phyloP scores from a whole-genome alignment of 1,140 invertebrate species.

The Pentalonia nigronervosa region DNA sequence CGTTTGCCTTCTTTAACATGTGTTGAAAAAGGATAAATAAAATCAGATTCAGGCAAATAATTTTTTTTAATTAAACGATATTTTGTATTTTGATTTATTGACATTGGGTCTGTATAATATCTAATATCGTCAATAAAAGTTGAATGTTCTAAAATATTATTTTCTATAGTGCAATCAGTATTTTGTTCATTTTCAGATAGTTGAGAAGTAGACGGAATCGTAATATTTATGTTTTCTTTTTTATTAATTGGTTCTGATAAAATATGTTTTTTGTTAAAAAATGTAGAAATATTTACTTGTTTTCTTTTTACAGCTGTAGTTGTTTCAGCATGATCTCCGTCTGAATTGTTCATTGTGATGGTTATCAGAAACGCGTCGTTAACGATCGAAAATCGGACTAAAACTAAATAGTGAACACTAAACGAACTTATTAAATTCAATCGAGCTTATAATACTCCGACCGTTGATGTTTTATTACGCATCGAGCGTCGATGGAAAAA shows the following conservation, averaged over 20 bases:
- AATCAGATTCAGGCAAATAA: not conserved
- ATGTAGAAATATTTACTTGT: not conserved
- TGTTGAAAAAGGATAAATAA: constrained; percentile 21
- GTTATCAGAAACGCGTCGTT: too few species aligned
- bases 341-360: not conserved
- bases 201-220: not conserved
- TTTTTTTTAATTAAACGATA: not conserved
- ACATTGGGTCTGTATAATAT: not conserved
- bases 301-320: not conserved
- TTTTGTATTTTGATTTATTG: not conserved
- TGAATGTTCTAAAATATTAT: not conserved
- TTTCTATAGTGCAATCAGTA: too few species aligned
- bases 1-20: constrained; percentile 39
- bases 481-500: too few species aligned
- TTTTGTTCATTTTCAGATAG: not conserved
- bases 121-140: not conserved
- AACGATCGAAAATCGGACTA: too few species aligned
- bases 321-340: not conserved
- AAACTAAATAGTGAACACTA: too few species aligned
- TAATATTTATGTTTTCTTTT: not conserved
- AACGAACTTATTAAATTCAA: too few species aligned
- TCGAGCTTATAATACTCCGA: too few species aligned
- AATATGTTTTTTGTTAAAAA: not conserved
- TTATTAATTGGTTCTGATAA: not conserved
- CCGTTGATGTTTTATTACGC: too few species aligned